Base-by-base conservation (phyloP, 1,140 invertebrate species). In the Macrobrachium rosenbergii region DNA sequence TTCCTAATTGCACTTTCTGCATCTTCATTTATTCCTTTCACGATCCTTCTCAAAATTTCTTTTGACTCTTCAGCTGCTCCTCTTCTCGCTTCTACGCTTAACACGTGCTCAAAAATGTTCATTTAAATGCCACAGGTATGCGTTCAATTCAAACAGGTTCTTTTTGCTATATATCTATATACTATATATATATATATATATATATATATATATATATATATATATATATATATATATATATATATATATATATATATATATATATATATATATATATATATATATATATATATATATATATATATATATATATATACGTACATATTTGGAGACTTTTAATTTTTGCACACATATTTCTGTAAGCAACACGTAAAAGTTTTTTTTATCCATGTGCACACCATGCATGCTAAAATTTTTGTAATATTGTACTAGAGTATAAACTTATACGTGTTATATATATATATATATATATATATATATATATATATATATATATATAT, bases 171-270 rank as follows among this genome's bases (percentile, higher is more conserved):
- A 59, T 19, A 78, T 58, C 0, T 19, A 78, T 5, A 59, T 19
- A 78, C n/a, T 58, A 59, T 19, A 78, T 58, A 59, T 19, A 78
- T 58, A 59, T 19, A 78, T 58, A 59, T 19, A 52, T 52, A 78
- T 52, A 78, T 43, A 43, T 58, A 52, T 52, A 58, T 78, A 78
- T 43, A 45, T 78, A 78, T 78, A 78, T 19, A 78, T n/a, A 78
- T 19, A 78, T 52, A 58, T 16, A 78, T 43, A 17, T 78, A 52
- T 19, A 78, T 58, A 59, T 19, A 78, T 58, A 59, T 19, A 78
- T 5, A 59, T 19, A 78, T 58, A 59, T 19, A 78, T 58, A 59
- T 19, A 78, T 58, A 59, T 19, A 78, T 58, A 59, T 19, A 52
- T 52, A 78, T 52, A 78, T 43, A 43, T 58, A 52, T 52, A 58